A percentile compares a stretch with the other conserved stretches of the same genome.
These are phyloP conservation scores for Odobenus rosmarus DNA, from an alignment of 2,113 vertebrate species.

Conservation along the genomic window DNA sequence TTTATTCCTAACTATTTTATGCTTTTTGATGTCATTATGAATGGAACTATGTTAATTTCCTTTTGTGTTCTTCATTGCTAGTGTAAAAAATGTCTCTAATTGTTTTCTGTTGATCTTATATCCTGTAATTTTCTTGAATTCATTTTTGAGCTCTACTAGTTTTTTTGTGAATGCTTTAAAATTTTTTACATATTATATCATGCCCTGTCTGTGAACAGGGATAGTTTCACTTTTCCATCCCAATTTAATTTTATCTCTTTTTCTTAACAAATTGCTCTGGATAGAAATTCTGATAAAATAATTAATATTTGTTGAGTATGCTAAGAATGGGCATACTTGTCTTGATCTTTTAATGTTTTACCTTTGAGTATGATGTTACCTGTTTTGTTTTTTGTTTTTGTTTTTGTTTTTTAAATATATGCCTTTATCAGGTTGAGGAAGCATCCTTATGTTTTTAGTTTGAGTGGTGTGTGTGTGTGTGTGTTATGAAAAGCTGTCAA, in stretches of 20 bases:
- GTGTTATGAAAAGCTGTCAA: neutral
- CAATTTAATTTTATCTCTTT: neutral
- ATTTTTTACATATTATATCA: neutral
- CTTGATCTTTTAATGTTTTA: neutral
- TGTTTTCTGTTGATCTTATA: neutral
- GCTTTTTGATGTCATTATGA: neutral
- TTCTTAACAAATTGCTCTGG: neutral
- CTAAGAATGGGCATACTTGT: neutral
- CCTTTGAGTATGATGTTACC: neutral
- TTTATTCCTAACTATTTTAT: neutral
- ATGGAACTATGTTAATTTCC: neutral
- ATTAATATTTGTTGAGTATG: neutral
- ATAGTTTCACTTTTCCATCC: neutral
- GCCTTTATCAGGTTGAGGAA: neutral
- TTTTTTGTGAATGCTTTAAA: neutral
- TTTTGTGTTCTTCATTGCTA: neutral
- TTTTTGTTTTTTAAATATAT: neutral
- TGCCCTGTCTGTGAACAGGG: neutral
- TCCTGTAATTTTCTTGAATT: neutral
- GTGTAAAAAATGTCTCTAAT: neutral
- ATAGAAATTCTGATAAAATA: neutral
- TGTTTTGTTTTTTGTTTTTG: neutral
- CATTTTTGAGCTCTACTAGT: neutral
- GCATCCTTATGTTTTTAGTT: neutral
- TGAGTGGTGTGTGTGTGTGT: neutral